A percentile compares a stretch with the other conserved stretches of the same genome.
These are phyloP conservation scores for Euthynnus affinis DNA, from an alignment of 2,797 vertebrate genomes.

Conservation along the genomic window DNA sequence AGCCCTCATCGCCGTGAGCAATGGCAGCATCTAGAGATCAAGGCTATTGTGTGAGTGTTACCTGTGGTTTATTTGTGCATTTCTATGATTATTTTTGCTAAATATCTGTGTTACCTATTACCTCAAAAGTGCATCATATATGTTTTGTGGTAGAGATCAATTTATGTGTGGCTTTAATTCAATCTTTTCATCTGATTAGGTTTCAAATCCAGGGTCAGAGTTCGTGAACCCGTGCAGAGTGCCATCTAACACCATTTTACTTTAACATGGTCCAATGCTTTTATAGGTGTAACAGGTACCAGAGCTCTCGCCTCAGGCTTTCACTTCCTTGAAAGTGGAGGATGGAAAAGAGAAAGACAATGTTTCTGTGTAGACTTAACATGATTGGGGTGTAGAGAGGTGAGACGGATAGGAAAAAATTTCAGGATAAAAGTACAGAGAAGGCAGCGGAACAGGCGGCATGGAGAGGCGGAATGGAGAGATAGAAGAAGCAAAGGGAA, in stretches of 20 bases:
- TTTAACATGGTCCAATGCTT: constrained; percentile 47
- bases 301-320: constrained; percentile 55
- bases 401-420: constrained; percentile 26
- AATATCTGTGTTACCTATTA: constrained; percentile 2
- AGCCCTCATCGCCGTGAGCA: constrained; percentile 64
- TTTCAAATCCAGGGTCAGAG: constrained; percentile 60
- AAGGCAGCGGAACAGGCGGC: constrained; percentile 17
- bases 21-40: constrained; percentile 77
- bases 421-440: constrained; percentile 37
- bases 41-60: constrained; percentile 83
- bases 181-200: constrained; percentile 45
- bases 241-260: constrained; percentile 46
- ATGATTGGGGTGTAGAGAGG: constrained; percentile 59
- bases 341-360: constrained; percentile 39
- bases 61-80: constrained; percentile 6
- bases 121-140: constrained; percentile 23
- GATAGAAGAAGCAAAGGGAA: constrained; percentile 36
- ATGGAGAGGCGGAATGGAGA: background rate
- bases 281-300: constrained; percentile 43
- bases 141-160: constrained; percentile 21
- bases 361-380: constrained; percentile 50
- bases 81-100: background rate
- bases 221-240: constrained; percentile 25
- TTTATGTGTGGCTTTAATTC: constrained; percentile 50
- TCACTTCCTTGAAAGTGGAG: constrained; percentile 49